Evolutionary conservation across 2,113 vertebrate genomes (phyloP), one percentile per base, ranked within the genome.

Genomic region (Ginglymostoma cirratum): DNA sequence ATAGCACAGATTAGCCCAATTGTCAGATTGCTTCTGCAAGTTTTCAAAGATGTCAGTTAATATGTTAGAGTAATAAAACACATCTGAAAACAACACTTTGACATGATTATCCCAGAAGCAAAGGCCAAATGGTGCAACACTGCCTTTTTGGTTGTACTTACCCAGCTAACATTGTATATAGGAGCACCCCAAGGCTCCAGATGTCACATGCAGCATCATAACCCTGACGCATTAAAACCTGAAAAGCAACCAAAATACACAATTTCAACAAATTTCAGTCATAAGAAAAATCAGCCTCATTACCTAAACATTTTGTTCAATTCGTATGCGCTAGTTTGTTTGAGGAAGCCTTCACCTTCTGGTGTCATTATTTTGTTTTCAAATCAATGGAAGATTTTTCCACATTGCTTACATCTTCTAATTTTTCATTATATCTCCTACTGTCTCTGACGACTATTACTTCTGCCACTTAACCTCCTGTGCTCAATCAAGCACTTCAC

Each of bases 181-280:
- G 98, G 55, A 99, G 98, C 96, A 98, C 98, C 96, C 98, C 98
- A 96, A 99, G 97, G 96, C 98, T 99, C 98, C 98, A 98, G 96
- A 99, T 98, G 97, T 99, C 98, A 97, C 98, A 99, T 61, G 98
- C 98, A 97, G 98, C 98, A 97, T 98, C 98, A 78, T 99, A 99
- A 6, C 98, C 98, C 96, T 98, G 98, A 96, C 98, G 98, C 98
- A 98, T 98, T 96, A 99, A 97, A 97, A 99, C 98, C 98, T 98
- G 65, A 17, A 96, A 21, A 95, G 21, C 96, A 61, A 87, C 5
- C 15, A 96, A 34, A n/a, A 38, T 17, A n/a, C 19, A 34, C 45
- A 78, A 8, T 21, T n/a, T 7, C 61, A 42, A 61, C 2, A 19
- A 95, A 76, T 61, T 85, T n/a, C 70, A 78, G 27, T 78, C 21